Conservation (phyloP, 2,797 vertebrate genomes). For the Muraenolepis orangiensis region DNA sequence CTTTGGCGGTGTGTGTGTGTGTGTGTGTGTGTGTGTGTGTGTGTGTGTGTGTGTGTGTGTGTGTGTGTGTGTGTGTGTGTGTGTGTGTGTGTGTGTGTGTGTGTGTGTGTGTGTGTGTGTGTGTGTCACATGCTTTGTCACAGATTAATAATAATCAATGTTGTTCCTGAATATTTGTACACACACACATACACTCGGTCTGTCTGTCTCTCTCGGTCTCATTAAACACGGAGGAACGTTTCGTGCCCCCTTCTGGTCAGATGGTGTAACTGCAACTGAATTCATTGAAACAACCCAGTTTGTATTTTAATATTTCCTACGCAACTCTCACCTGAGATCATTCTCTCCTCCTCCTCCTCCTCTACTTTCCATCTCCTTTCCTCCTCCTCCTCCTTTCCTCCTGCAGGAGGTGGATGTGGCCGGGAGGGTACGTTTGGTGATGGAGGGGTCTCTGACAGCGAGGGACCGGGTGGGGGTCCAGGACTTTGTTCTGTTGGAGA, state of each 20-base stretch:
- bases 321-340: background rate
- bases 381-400: slow-evolving; percentile 19
- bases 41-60: background rate
- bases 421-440: slow-evolving; percentile 72
- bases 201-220: too few species aligned
- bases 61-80: too few species aligned
- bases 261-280: background rate
- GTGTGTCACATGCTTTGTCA: background rate
- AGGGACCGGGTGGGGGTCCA: slow-evolving; percentile 87
- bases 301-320: too few species aligned
- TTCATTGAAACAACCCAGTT: too few species aligned
- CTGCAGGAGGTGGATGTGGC: slow-evolving; percentile 66
- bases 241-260: slow-evolving; percentile 41
- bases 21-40: background rate
- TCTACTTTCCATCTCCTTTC: background rate
- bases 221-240: slow-evolving; percentile 4
- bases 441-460: slow-evolving; percentile 88
- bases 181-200: background rate
- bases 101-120: background rate
- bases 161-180: background rate
- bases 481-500: slow-evolving; percentile 88
- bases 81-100: too few species aligned
- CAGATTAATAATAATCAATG: background rate
- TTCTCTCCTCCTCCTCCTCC: slow-evolving; percentile 14
- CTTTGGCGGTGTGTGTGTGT: too few species aligned